Percentiles rank a stretch among this genome's conserved stretches.
Evolutionary conservation across 2,888 invertebrate genomes (phyloP).

Genomic region (Elmis aenea): DNA sequence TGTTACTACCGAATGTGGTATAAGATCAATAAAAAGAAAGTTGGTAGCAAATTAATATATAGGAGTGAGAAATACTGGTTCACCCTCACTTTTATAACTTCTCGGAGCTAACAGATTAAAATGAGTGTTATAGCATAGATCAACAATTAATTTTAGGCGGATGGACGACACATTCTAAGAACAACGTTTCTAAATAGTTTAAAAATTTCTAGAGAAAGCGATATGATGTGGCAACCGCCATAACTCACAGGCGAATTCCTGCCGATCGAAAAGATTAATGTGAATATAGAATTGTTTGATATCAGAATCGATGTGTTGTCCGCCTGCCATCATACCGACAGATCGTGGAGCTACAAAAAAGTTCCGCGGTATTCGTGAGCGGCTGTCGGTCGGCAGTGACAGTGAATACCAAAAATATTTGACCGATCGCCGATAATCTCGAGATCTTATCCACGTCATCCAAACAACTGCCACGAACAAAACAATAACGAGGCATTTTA

Average conservation of each 20-base stretch:
- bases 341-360: conserved; percentile 23
- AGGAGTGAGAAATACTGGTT: no score
- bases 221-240: no score
- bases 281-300: conserved; percentile 10
- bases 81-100: no score
- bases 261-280: conserved; percentile 10
- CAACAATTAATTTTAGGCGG: no score
- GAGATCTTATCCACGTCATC: conserved; percentile 29
- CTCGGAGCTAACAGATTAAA: no score
- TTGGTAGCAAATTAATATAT: no score
- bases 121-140: no score
- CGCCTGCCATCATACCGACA: conserved; percentile 17
- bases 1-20: conserved; percentile 25
- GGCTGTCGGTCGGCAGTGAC: conserved; percentile 34
- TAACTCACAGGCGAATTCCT: conserved; percentile 5
- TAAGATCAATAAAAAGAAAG: conserved; percentile 28
- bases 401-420: conserved; percentile 44
- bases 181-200: no score
- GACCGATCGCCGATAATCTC: conserved; percentile 39
- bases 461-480: conserved; percentile 18
- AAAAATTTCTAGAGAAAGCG: no score
- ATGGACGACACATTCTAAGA: no score
- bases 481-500: conserved; percentile 19
- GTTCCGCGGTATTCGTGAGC: conserved; percentile 27
- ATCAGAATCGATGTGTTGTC: conserved; percentile 11